Evolutionary conservation across 2,113 vertebrate genomes (phyloP), one percentile per base, ranked within the genome.

Genomic region (Xenus cinereus): DNA sequence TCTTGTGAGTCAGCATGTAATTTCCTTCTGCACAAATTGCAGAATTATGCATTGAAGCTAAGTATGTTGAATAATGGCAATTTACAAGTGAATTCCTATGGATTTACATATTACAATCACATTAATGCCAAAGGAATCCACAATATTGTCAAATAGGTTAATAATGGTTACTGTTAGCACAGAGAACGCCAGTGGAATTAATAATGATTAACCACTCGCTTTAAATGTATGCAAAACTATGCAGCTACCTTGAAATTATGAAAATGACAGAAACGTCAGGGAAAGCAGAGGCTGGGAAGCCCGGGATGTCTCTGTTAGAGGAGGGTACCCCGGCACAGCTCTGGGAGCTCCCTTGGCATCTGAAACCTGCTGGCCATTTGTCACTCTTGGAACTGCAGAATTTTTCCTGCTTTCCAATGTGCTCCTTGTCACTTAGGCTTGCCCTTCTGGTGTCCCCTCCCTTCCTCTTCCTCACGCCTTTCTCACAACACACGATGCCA

Each of bases 1-100:
- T 95, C 94, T 96, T 56, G 17, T 77, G 93, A 95, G 85, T 93
- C 85, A 93, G 93, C 90, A 89, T 85, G 96, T 93, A 95, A 97
- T 97, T 97, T 95, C 37, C 56, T 92, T 86, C 86, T 62, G 85
- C 75, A 93, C 91, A 95, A 97, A 95, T 94, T 86, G 68, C 86
- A 78, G 93, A 96, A 96, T 96, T 96, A 95, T 86, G 90, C 79
- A 87, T 26, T 64, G 88, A 73, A 85, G 72, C 83, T 83, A 91
- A 95, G 87, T 83, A 72, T 81, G 45, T 82, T 51, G 83, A 95
- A 90, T 92, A 92, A 94, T 85, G 91, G 86, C 78, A 90, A 96
- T 94, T 96, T 91, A 80, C 95, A 93, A 81, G 72, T 96, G 91
- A 90, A 95, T 93, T 96, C 93, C 63, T 89, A 85, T 94, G 87